Percentiles rank a stretch among this genome's conserved stretches.
Evolutionary conservation across 2,113 vertebrate genomes (phyloP).

Genomic region (Maccullochella peelii): DNA sequence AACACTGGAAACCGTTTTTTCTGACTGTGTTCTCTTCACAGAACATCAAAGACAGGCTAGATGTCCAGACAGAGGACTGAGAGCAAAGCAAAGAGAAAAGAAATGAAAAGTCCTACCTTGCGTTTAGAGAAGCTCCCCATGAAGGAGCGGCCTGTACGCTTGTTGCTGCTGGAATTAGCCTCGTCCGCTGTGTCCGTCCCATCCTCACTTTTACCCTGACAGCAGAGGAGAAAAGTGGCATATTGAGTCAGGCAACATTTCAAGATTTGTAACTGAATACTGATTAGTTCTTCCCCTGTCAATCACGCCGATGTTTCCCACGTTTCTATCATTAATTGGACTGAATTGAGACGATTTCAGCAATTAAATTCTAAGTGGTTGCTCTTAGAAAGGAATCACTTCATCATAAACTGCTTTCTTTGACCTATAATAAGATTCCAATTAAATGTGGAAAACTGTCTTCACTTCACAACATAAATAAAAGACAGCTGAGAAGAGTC

Average conservation of each 20-base stretch:
- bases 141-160: constrained; percentile 84
- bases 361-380: background rate
- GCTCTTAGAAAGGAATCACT: background rate
- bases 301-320: background rate
- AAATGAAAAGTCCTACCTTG: constrained; percentile 83
- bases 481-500: background rate
- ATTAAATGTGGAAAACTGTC: background rate
- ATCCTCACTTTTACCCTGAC: constrained; percentile 89
- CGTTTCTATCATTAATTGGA: background rate
- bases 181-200: constrained; percentile 87
- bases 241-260: background rate
- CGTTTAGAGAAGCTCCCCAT: constrained; percentile 93
- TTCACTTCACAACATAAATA: background rate
- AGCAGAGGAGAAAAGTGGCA: constrained; percentile 8
- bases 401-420: background rate
- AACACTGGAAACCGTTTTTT: background rate
- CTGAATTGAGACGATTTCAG: background rate
- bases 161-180: constrained; percentile 78
- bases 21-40: background rate
- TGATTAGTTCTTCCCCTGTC: background rate
- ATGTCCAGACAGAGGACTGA: background rate
- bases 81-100: background rate
- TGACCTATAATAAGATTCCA: background rate
- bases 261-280: background rate
- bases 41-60: too few species aligned